Percentiles rank a stretch among this genome's conserved stretches.
phyloP scores from a whole-genome alignment of 64 coral and sea anemone species.

The Cladopsammia gracilis region DNA sequence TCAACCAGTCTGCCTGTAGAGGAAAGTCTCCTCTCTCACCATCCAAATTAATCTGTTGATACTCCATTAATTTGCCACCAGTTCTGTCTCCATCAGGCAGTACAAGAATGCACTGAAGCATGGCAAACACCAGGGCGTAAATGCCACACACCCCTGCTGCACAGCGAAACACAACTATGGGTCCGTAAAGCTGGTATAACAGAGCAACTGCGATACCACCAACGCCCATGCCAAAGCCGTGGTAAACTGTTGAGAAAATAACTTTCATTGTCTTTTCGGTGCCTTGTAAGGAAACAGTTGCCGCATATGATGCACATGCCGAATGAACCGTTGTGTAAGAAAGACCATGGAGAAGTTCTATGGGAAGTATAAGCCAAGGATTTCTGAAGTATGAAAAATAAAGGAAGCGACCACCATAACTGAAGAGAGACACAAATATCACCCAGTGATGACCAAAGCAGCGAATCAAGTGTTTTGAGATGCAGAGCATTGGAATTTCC shows the following conservation, averaged over 20 bases:
- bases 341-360: slow-evolving; percentile 88
- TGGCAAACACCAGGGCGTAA: slow-evolving; percentile 77
- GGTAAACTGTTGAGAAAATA: slow-evolving; percentile 80
- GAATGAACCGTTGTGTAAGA: slow-evolving; percentile 81
- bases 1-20: slow-evolving; percentile 86
- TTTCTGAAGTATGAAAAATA: slow-evolving; percentile 86
- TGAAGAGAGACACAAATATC: slow-evolving; percentile 79
- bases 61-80: slow-evolving; percentile 73
- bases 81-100: slow-evolving; percentile 83
- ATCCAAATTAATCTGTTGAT: slow-evolving; percentile 62
- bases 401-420: slow-evolving; percentile 82
- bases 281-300: slow-evolving; percentile 74
- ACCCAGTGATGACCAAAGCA: slow-evolving; percentile 86
- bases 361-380: slow-evolving; percentile 83
- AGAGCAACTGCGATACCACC: slow-evolving; percentile 77
- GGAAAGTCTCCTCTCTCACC: slow-evolving; percentile 40
- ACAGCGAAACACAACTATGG: slow-evolving; percentile 87
- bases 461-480: slow-evolving; percentile 77
- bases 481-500: slow-evolving; percentile 73
- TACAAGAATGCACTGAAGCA: slow-evolving; percentile 85
- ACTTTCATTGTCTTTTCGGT: slow-evolving; percentile 88
- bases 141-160: slow-evolving; percentile 92
- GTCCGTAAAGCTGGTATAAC: slow-evolving; percentile 91
- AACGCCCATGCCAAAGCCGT: slow-evolving; percentile 80
- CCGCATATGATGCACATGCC: slow-evolving; percentile 79